Evolutionary conservation across 1,140 invertebrate species (phyloP).

Genomic region (Zaprionus ghesquierei): DNA sequence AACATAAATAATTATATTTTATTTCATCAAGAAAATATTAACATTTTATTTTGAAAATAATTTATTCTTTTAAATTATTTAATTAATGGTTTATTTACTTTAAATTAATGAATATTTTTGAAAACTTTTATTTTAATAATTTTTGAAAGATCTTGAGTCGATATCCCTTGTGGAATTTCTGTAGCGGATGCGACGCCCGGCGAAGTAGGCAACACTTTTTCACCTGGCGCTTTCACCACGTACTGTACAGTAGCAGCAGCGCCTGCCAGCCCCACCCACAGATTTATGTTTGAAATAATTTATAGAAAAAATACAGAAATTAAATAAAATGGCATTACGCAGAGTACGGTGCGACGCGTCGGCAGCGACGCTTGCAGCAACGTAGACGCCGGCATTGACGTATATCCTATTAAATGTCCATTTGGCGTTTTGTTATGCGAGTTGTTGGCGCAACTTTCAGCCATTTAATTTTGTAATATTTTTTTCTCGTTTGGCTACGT

Average conservation of each 20-base stretch:
- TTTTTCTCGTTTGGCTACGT: constrained; percentile 8
- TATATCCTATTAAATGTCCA: constrained; percentile 80
- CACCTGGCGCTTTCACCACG: constrained; percentile 20
- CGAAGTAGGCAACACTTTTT: constrained; percentile 29
- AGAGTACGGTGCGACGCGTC: constrained; percentile 20
- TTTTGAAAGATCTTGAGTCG: too few species aligned
- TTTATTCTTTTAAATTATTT: not conserved
- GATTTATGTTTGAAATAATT: constrained; percentile 80
- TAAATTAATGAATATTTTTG: too few species aligned
- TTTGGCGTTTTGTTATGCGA: constrained; percentile 75
- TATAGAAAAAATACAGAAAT: constrained; percentile 76
- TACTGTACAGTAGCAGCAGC: constrained; percentile 24
- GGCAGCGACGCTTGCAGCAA: constrained; percentile 11
- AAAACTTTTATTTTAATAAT: too few species aligned
- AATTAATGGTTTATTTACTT: too few species aligned
- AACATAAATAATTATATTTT: too few species aligned
- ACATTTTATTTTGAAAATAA: not conserved
- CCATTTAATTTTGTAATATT: constrained; percentile 65
- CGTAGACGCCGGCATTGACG: constrained; percentile 43
- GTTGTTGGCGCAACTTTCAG: constrained; percentile 68
- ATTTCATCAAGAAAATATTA: too few species aligned
- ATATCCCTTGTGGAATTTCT: too few species aligned
- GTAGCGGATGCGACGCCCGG: not conserved
- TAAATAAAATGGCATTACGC: constrained; percentile 75
- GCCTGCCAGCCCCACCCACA: constrained; percentile 34